Percentiles rank a stretch among this genome's conserved stretches.
phyloP scores from a whole-genome alignment of 2,888 invertebrate species.

The Congeria kusceri region DNA sequence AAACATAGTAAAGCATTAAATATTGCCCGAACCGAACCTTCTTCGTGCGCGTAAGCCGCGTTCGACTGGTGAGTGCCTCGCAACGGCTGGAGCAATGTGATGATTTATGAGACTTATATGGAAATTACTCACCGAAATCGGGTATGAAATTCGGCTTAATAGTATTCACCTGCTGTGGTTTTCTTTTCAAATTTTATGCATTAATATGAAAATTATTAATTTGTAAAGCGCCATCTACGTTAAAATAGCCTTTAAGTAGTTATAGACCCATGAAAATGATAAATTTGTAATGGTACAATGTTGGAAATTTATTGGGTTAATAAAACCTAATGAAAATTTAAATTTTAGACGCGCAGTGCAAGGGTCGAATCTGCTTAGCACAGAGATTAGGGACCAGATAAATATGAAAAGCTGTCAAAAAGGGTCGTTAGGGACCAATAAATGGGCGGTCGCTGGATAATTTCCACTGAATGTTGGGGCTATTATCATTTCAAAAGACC shows the following conservation, averaged over 20 bases:
- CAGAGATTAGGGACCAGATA: too few relatives aligned
- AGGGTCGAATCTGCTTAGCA: too few relatives aligned
- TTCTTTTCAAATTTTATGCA: constrained; percentile 60
- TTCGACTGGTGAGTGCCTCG: too few relatives aligned
- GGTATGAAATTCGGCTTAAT: constrained; percentile 43
- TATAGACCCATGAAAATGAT: constrained; percentile 17
- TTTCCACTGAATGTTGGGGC: too few relatives aligned
- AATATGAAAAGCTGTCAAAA: too few relatives aligned
- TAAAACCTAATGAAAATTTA: constrained; percentile 22
- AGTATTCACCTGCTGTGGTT: constrained; percentile 61
- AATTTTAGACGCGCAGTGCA: not conserved
- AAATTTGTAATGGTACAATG: constrained; percentile 4
- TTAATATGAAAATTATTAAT: constrained; percentile 63
- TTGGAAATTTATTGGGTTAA: constrained; percentile 2
- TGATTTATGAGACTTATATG: constrained; percentile 62
- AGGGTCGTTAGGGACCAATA: too few relatives aligned
- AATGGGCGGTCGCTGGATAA: too few relatives aligned
- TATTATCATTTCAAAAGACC: too few relatives aligned
- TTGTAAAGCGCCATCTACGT: constrained; percentile 44
- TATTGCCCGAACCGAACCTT: too few relatives aligned
- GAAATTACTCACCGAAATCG: constrained; percentile 44
- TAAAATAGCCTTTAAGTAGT: constrained; percentile 6
- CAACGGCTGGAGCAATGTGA: not conserved
- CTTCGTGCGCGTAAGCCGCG: too few relatives aligned
- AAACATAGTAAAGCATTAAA: too few relatives aligned